Base-by-base conservation (phyloP, 1,140 invertebrate genomes). In the Pinna nobilis region DNA sequence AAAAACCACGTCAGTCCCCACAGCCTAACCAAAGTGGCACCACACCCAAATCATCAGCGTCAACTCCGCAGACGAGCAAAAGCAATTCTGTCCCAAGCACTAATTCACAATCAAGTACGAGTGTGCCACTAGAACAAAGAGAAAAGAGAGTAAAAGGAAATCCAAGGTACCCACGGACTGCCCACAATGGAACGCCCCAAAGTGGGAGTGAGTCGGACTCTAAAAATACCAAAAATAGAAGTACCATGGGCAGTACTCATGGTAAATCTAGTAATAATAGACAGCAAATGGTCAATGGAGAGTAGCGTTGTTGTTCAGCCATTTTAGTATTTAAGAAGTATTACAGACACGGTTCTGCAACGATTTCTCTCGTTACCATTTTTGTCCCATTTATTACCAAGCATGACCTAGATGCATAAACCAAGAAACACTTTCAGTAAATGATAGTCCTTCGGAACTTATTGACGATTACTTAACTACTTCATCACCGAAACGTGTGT, bases 251-350 rank as follows among this genome's bases (percentile, higher is more conserved):
- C 44, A 74, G 61, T 61, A 57, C n/a, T n/a, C n/a, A n/a, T n/a
- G 68, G 49, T 13, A 59, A 23, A 28, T 11, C 20, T 47, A 44
- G 67, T 41, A 73, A 74, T 55, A 20, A 66, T 25, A 79, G 81
- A 59, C 82, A 85, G 44, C 75, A 81, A 33, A 76, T 86, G 67
- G 82, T 86, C 11, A 86, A 86, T 69, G 84, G 84, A 49, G 82
- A 84, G 60, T 81, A 82, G 53, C 4, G 35, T 2, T 57, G 30
- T 13, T n/a, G n/a, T n/a, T n/a, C n/a, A n/a, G n/a, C n/a, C n/a
- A n/a, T n/a, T n/a, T n/a, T n/a, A n/a, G n/a, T n/a, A n/a, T n/a
- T n/a, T n/a, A n/a, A n/a, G n/a, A n/a, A n/a, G n/a, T n/a, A n/a
- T n/a, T n/a, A n/a, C n/a, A n/a, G n/a, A n/a, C n/a, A n/a, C n/a